Percentiles rank a stretch among this genome's conserved stretches.
Evolutionary conservation across 2,113 vertebrate species (phyloP).

Genomic region (Stigmatopora nigra): DNA sequence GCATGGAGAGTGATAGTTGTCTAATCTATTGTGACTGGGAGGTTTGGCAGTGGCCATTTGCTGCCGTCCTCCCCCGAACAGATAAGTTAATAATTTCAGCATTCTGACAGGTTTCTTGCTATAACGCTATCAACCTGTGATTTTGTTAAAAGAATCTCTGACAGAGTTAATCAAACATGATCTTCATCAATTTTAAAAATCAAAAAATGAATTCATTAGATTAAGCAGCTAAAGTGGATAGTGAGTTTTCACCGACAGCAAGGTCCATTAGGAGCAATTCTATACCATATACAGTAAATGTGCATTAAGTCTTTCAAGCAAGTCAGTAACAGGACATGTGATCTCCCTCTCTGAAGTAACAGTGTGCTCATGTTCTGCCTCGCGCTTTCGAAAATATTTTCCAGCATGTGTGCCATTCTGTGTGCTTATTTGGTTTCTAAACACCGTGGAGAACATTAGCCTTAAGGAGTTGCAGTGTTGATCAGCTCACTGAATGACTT

Average conservation of each 20-base stretch:
- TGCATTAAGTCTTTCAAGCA: constrained; percentile 11
- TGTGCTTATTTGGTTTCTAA: constrained; percentile 65
- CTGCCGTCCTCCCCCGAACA: too few relatives aligned
- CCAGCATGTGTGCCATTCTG: constrained; percentile 60
- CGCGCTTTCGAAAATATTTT: constrained; percentile 61
- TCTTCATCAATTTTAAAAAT: background rate
- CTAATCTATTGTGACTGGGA: too few relatives aligned
- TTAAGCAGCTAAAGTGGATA: background rate
- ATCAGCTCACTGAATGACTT: constrained; percentile 60
- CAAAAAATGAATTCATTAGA: background rate
- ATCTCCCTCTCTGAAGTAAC: constrained; percentile 50
- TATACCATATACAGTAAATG: background rate
- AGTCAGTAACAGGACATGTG: constrained; percentile 48
- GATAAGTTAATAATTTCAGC: background rate
- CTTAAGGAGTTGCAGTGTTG: constrained; percentile 56
- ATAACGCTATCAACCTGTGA: background rate
- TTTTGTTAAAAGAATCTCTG: background rate
- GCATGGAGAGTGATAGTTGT: too few relatives aligned
- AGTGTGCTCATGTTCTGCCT: constrained; percentile 49
- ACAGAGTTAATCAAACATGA: background rate
- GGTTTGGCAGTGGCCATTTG: too few relatives aligned
- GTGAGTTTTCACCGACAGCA: background rate
- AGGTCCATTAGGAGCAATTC: background rate
- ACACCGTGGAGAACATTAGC: constrained; percentile 65
- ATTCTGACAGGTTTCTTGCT: background rate